phyloP scores from a whole-genome alignment of 2,113 vertebrate genomes.

The Heloderma charlesbogerti region DNA sequence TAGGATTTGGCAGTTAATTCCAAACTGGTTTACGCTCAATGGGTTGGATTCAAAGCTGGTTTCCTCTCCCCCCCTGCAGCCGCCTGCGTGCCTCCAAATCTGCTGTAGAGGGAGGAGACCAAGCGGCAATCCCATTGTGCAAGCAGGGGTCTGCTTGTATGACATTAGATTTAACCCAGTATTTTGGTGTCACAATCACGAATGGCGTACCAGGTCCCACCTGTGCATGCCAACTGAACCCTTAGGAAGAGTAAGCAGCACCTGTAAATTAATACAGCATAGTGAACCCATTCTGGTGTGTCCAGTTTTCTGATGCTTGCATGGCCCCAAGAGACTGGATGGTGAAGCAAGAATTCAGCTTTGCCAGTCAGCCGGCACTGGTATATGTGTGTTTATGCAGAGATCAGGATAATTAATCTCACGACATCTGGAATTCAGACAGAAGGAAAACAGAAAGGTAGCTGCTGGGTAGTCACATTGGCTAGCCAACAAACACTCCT shows the following conservation, averaged over 20 bases:
- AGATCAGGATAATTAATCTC: background rate
- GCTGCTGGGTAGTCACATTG: background rate
- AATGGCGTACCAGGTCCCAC: background rate
- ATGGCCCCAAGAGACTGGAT: background rate
- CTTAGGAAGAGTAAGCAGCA: background rate
- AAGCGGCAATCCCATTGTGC: no score
- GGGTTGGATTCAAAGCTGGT: no score
- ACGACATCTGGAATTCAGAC: background rate
- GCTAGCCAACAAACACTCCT: no score
- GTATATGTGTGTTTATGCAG: background rate
- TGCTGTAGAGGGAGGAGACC: no score
- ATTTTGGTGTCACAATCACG: background rate
- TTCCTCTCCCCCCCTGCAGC: no score
- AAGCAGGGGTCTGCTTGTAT: no score
- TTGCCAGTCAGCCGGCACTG: no score
- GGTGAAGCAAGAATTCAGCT: background rate
- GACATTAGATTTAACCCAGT: no score
- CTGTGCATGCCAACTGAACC: background rate
- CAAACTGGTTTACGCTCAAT: background rate
- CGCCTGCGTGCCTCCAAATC: no score
- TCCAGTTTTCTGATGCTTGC: no score
- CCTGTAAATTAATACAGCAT: background rate
- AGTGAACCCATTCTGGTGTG: background rate
- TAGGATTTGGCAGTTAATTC: background rate
- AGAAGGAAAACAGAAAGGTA: background rate